Evolutionary conservation across 2,113 vertebrate genomes (phyloP).

Genomic region (Grammomys surdaster): DNA sequence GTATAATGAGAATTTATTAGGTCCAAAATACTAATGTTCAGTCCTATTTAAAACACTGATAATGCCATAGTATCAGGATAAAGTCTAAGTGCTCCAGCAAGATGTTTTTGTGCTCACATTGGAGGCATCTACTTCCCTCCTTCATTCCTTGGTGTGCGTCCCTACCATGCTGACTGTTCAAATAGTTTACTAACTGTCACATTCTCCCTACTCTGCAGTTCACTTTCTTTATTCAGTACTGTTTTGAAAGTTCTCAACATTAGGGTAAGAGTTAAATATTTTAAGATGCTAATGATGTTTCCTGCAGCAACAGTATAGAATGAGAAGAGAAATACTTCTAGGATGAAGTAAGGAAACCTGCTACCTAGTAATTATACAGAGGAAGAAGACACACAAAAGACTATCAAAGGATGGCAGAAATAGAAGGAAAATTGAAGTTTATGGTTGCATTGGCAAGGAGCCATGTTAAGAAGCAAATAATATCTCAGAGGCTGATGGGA

Average conservation of each 20-base stretch:
- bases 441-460: slow-evolving; percentile 7
- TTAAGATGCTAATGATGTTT: not conserved
- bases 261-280: not conserved
- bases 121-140: not conserved
- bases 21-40: not conserved
- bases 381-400: not conserved
- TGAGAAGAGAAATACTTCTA: slow-evolving; percentile 22
- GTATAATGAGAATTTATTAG: slow-evolving; percentile 4
- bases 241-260: slow-evolving; percentile 17
- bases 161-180: not conserved
- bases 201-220: not conserved
- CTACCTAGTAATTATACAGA: not conserved
- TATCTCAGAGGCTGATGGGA: not conserved
- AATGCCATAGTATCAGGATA: not conserved
- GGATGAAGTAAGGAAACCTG: not conserved
- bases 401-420: not conserved
- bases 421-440: not conserved
- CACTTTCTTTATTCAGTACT: slow-evolving; percentile 18
- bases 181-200: not conserved
- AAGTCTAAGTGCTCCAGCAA: slow-evolving; percentile 9
- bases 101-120: not conserved
- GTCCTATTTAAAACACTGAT: slow-evolving; percentile 10
- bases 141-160: not conserved
- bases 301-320: not conserved
- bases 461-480: slow-evolving; percentile 29